Conservation (phyloP, 2,888 invertebrate genomes). For the Helicoverpa assulta region DNA sequence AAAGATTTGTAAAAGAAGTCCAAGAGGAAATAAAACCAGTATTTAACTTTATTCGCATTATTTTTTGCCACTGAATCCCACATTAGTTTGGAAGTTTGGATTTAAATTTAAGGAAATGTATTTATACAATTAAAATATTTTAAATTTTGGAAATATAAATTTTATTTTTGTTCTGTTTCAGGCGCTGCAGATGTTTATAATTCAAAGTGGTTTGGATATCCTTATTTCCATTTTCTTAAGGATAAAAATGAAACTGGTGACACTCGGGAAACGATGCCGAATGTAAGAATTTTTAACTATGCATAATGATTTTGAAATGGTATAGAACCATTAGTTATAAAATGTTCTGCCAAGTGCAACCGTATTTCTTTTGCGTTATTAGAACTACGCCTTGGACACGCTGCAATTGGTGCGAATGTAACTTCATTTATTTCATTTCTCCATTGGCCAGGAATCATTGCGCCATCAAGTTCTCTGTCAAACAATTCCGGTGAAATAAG, state of each 20-base stretch:
- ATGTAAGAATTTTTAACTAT: conserved; percentile 44
- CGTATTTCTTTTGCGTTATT: conserved; percentile 55
- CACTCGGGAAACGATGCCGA: conserved; percentile 46
- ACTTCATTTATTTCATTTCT: conserved; percentile 23
- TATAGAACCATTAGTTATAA: conserved; percentile 47
- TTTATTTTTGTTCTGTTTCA: conserved; percentile 33
- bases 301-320: conserved; percentile 48
- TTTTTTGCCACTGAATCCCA: no score
- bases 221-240: conserved; percentile 38
- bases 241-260: conserved; percentile 45
- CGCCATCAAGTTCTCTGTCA: conserved; percentile 54
- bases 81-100: no score
- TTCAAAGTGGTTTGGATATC: conserved; percentile 46
- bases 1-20: no score
- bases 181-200: conserved; percentile 39
- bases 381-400: conserved; percentile 38
- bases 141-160: conserved; percentile 31
- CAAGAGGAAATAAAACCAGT: no score
- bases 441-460: conserved; percentile 52
- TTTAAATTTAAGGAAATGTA: no score
- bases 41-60: no score
- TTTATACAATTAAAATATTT: no score
- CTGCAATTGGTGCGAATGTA: conserved; percentile 37
- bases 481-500: conserved; percentile 52
- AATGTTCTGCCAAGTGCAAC: conserved; percentile 55